Percentiles rank a stretch among this genome's conserved stretches.
phyloP scores from a whole-genome alignment of 2,113 vertebrate species.

The Tachycineta bicolor region DNA sequence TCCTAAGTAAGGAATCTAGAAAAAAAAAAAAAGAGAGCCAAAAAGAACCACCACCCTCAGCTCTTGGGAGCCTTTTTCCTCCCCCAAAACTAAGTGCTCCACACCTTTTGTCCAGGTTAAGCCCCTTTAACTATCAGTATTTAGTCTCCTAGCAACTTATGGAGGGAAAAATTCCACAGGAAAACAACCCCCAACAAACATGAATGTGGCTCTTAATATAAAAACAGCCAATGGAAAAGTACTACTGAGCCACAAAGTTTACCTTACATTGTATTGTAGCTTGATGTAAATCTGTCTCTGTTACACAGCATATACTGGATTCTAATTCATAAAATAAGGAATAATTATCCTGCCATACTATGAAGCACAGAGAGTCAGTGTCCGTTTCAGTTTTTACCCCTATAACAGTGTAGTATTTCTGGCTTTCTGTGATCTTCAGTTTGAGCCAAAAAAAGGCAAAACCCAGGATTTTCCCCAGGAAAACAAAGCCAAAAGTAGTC shows the following conservation, averaged over 20 bases:
- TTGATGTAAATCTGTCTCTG: neutral
- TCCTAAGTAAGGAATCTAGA: no score
- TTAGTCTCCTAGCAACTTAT: no score
- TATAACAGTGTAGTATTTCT: neutral
- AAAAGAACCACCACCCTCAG: no score
- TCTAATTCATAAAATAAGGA: neutral
- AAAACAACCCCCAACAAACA: neutral
- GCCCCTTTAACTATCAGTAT: no score
- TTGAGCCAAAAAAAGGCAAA: neutral
- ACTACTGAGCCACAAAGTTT: accelerated
- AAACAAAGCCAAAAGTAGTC: neutral
- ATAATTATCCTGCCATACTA: neutral
- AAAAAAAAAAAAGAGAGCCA: no score
- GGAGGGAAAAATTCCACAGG: no score
- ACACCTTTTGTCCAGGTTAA: no score
- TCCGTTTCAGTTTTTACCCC: neutral
- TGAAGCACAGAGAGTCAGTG: neutral
- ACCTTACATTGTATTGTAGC: neutral
- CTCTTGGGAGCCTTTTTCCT: no score
- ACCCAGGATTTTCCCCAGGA: neutral
- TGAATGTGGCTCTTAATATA: neutral
- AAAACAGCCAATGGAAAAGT: neutral
- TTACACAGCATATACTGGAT: neutral
- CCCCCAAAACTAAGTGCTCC: no score
- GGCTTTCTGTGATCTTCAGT: neutral